Conservation (phyloP, 2,113 vertebrate genomes). For the Lanius collurio region DNA sequence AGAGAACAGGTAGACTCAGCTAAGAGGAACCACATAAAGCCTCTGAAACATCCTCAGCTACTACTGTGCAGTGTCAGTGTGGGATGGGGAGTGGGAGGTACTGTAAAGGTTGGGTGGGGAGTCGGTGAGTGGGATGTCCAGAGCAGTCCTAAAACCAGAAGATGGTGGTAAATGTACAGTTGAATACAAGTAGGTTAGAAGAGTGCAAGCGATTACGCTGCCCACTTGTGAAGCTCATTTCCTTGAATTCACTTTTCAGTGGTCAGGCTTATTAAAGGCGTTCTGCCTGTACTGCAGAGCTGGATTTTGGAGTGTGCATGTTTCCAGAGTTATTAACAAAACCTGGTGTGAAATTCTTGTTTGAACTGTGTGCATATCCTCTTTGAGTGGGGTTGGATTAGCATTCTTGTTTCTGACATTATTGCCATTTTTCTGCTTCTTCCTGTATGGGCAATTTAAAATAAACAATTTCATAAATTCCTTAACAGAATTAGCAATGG, state of each 20-base stretch:
- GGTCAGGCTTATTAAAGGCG: not conserved
- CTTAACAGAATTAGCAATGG: not conserved
- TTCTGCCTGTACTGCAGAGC: not conserved
- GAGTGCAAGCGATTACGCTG: not conserved
- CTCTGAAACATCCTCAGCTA: not conserved
- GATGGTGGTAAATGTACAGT: not conserved
- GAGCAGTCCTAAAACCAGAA: not conserved
- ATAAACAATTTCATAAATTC: conserved; percentile 17
- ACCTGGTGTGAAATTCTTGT: not conserved
- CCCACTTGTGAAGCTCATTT: not conserved
- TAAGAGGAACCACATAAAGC: not conserved
- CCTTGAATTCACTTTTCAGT: not conserved
- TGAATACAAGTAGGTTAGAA: not conserved
- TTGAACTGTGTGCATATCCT: not conserved
- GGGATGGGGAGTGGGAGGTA: not conserved
- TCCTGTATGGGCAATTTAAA: not conserved
- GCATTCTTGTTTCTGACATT: not conserved
- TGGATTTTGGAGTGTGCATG: not conserved
- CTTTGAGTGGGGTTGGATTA: not conserved
- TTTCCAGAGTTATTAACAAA: not conserved
- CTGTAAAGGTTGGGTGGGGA: not conserved
- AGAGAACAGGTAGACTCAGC: not conserved
- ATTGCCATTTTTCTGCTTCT: not conserved
- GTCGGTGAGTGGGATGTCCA: not conserved
- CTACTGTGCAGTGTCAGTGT: accelerated